phyloP scores from a whole-genome alignment of 2,797 vertebrate genomes.

The Catostomus latipinnis region DNA sequence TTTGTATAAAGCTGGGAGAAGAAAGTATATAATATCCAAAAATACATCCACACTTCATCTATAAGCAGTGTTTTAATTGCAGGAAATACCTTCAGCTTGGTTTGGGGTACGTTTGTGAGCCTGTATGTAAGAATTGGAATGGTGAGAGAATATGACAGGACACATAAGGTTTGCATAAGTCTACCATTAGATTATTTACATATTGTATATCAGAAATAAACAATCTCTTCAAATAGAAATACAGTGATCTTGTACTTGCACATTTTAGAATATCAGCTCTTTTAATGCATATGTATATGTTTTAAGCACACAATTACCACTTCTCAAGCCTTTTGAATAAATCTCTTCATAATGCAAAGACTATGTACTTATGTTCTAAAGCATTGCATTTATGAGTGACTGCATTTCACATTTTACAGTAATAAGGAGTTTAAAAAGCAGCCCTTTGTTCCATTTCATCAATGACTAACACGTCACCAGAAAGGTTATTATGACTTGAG shows the following conservation, averaged over 20 bases:
- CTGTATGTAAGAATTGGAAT: neutral
- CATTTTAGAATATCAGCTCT: neutral
- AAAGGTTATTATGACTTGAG: constrained; percentile 56
- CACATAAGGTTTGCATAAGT: neutral
- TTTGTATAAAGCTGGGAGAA: too few relatives aligned
- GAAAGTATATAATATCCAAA: too few relatives aligned
- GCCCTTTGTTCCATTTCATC: constrained; percentile 48
- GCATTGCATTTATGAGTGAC: constrained; percentile 7
- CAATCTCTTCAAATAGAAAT: neutral
- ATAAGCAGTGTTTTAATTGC: too few relatives aligned
- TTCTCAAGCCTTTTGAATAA: neutral
- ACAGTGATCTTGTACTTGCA: neutral
- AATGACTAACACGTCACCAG: constrained; percentile 61
- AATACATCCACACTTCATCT: too few relatives aligned
- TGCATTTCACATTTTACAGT: constrained; percentile 36
- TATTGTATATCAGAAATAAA: constrained; percentile 8
- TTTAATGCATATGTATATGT: neutral
- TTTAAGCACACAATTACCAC: neutral
- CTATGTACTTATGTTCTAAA: neutral
- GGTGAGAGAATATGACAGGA: neutral
- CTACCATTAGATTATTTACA: neutral
- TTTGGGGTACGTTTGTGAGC: neutral
- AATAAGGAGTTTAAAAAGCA: constrained; percentile 57
- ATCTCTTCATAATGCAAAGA: constrained; percentile 3
- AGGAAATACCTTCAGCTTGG: too few relatives aligned